These are phyloP conservation scores for Phenganax subtilis DNA, from an alignment of 92 coral and sea anemone species.

Conservation along the genomic window DNA sequence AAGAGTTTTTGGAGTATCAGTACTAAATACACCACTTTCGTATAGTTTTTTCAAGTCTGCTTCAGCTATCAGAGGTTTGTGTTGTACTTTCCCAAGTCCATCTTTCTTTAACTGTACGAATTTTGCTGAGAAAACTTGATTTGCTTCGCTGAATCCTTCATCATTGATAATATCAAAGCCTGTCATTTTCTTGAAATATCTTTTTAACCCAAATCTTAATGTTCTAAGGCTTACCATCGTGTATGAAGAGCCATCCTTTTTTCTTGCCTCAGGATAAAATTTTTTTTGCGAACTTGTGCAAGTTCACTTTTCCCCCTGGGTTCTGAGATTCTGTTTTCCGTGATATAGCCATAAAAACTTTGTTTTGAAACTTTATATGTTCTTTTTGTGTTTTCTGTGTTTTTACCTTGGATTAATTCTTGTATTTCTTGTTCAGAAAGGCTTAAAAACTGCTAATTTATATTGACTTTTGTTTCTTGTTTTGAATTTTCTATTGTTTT, in stretches of 20 bases:
- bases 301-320: slow-evolving; percentile 13
- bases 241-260: slow-evolving; percentile 31
- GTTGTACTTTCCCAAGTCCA: slow-evolving; percentile 20
- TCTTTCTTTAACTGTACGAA: slow-evolving; percentile 5
- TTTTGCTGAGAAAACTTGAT: slow-evolving; percentile 28
- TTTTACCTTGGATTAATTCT: slow-evolving; percentile 28
- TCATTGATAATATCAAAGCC: slow-evolving; percentile 28
- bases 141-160: slow-evolving; percentile 36
- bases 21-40: slow-evolving; percentile 17
- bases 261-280: slow-evolving; percentile 31
- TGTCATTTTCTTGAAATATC: slow-evolving; percentile 18
- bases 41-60: slow-evolving; percentile 25
- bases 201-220: slow-evolving; percentile 20
- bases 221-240: slow-evolving; percentile 22
- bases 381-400: slow-evolving; percentile 42
- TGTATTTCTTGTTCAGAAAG: slow-evolving; percentile 1
- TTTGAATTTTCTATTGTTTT: not conserved
- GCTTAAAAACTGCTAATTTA: not conserved
- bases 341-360: slow-evolving; percentile 27
- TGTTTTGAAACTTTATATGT: slow-evolving; percentile 20
- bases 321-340: slow-evolving; percentile 35
- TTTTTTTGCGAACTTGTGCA: not conserved
- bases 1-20: slow-evolving; percentile 5
- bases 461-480: not conserved
- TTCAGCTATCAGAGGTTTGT: slow-evolving; percentile 14